These are phyloP conservation scores for Ostrea edulis DNA, from an alignment of 1,140 invertebrate species.

Conservation along the genomic window DNA sequence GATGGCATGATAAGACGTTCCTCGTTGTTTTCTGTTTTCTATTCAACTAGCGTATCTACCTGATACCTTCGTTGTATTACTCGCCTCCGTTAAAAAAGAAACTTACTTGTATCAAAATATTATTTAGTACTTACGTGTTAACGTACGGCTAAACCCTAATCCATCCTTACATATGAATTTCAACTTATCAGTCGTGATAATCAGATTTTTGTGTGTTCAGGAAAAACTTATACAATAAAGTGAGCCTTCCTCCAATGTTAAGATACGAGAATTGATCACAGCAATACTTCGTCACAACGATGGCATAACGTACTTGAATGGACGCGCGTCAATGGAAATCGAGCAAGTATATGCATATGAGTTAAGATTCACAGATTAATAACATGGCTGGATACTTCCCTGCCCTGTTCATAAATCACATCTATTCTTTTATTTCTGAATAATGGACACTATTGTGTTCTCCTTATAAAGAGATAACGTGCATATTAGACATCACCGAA, in stretches of 20 bases:
- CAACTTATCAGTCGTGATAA: conserved; percentile 14
- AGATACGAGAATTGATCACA: conserved; percentile 28
- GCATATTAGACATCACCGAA: neutral
- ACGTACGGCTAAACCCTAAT: neutral
- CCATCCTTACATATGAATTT: neutral
- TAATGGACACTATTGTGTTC: neutral
- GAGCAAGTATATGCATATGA: conserved; percentile 1
- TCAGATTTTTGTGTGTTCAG: conserved; percentile 17
- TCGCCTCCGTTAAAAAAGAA: neutral
- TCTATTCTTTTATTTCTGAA: neutral
- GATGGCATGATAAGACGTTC: conserved; percentile 21
- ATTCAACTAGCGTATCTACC: conserved; percentile 2
- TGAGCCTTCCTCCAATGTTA: neutral
- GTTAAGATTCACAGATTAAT: conserved; percentile 10
- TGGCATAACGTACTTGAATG: conserved; percentile 16
- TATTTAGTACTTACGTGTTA: neutral
- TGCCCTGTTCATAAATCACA: conserved; percentile 3
- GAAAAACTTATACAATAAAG: conserved; percentile 16
- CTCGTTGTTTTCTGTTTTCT: conserved; percentile 14
- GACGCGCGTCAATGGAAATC: conserved; percentile 26
- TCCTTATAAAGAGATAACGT: neutral
- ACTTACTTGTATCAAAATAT: neutral
- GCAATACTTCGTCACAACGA: neutral
- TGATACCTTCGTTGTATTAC: neutral
- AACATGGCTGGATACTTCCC: conserved; percentile 23